Evolutionary conservation across 2,113 vertebrate species (phyloP).

Genomic region (Neogale vison): DNA sequence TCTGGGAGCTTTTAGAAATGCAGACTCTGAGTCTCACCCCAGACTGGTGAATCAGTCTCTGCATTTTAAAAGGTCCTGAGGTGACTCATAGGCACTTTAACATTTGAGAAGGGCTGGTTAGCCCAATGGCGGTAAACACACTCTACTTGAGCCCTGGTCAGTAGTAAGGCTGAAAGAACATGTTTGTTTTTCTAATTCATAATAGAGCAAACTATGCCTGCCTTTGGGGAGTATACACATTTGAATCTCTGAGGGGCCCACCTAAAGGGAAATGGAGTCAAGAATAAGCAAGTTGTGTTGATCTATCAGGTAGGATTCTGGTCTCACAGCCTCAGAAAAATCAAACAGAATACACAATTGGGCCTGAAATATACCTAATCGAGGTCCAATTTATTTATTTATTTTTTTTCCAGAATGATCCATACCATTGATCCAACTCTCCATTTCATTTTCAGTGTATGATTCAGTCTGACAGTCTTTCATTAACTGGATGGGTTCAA

Average conservation of each 20-base stretch:
- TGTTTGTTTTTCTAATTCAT: not conserved
- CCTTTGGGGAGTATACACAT: not conserved
- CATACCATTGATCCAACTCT: conserved; percentile 27
- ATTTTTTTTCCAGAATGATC: not conserved
- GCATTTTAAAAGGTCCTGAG: not conserved
- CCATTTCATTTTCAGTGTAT: conserved; percentile 44
- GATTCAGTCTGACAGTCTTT: conserved; percentile 41
- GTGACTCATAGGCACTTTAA: not conserved
- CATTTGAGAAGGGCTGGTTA: not conserved
- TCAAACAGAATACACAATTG: conserved; percentile 20
- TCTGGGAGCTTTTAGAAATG: not conserved
- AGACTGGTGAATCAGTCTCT: not conserved
- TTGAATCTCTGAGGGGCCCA: not conserved
- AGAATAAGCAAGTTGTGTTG: not conserved
- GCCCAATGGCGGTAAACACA: not conserved
- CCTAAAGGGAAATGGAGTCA: not conserved
- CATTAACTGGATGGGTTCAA: conserved; percentile 7
- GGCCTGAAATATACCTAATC: conserved; percentile 23
- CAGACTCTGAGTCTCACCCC: not conserved
- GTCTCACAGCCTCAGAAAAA: not conserved
- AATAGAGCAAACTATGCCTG: not conserved
- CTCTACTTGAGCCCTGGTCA: not conserved
- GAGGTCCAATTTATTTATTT: not conserved
- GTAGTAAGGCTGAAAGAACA: not conserved
- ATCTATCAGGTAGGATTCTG: not conserved